These are phyloP conservation scores for Tringa solitaria DNA, from an alignment of 2,113 vertebrate species.

Conservation along the genomic window DNA sequence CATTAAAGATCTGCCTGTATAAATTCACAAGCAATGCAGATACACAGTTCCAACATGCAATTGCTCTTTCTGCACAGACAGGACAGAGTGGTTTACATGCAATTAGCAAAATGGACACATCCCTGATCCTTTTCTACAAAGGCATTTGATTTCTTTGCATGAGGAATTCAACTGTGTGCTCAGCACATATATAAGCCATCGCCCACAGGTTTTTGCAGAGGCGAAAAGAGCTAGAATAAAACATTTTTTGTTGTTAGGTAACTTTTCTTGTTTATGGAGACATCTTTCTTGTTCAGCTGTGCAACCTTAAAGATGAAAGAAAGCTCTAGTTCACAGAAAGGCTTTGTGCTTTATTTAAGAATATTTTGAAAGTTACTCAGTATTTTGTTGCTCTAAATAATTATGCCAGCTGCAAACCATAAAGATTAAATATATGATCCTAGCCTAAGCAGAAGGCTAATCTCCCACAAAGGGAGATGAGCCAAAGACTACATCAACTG, in stretches of 20 bases:
- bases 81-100: neutral
- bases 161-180: neutral
- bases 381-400: slow-evolving; percentile 7
- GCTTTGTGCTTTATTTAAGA: neutral
- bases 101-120: neutral
- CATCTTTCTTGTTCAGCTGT: neutral
- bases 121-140: neutral
- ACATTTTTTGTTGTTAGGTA: neutral
- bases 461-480: neutral
- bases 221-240: neutral
- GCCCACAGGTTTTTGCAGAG: neutral
- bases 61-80: neutral
- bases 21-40: neutral
- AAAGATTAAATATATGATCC: neutral
- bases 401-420: neutral
- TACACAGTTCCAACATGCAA: neutral
- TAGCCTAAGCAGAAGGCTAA: neutral
- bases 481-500: neutral
- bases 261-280: neutral
- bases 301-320: neutral
- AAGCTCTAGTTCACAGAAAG: neutral
- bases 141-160: neutral
- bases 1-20: neutral
- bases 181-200: neutral
- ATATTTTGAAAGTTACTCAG: neutral